A percentile compares a stretch with the other conserved stretches of the same genome.
These are phyloP conservation scores for Drosophila repleta DNA, from an alignment of 1,140 invertebrate genomes.

Conservation along the genomic window DNA sequence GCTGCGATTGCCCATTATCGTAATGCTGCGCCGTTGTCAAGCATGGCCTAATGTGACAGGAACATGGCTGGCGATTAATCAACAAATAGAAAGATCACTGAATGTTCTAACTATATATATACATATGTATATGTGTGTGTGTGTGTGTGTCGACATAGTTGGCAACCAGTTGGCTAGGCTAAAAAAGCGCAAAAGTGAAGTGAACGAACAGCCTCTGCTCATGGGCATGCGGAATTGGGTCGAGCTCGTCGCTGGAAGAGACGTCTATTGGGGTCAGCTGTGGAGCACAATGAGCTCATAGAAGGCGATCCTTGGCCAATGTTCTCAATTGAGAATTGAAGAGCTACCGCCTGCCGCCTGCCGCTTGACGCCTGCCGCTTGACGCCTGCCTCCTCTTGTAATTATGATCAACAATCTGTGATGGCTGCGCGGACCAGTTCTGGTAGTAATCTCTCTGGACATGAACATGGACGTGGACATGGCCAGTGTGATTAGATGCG, in stretches of 20 bases:
- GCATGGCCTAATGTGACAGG: constrained; percentile 70
- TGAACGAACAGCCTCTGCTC: constrained; percentile 51
- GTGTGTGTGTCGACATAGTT: constrained; percentile 30
- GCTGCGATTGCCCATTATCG: constrained; percentile 68
- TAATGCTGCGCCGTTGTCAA: constrained; percentile 50
- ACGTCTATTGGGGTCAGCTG: constrained; percentile 50
- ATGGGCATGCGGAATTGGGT: constrained; percentile 66
- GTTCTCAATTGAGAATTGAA: constrained; percentile 3
- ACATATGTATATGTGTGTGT: constrained; percentile 8
- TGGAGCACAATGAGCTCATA: constrained; percentile 48
- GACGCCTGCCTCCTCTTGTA: constrained; percentile 12
- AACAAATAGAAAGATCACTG: constrained; percentile 7
- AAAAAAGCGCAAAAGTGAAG: constrained; percentile 65
- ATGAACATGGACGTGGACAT: constrained; percentile 33
- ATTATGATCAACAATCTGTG: constrained; percentile 71
- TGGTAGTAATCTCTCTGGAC: constrained; percentile 18
- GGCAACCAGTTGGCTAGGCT: constrained; percentile 59
- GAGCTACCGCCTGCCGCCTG: background rate
- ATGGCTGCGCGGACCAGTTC: constrained; percentile 19
- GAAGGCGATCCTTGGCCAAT: constrained; percentile 11
- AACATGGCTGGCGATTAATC: constrained; percentile 51
- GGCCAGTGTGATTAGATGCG: constrained; percentile 43
- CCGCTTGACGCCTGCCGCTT: background rate
- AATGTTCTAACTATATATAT: background rate
- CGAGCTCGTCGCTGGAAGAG: constrained; percentile 35